phyloP scores from a whole-genome alignment of 2,113 vertebrate species.

The Phyllostomus hastatus region DNA sequence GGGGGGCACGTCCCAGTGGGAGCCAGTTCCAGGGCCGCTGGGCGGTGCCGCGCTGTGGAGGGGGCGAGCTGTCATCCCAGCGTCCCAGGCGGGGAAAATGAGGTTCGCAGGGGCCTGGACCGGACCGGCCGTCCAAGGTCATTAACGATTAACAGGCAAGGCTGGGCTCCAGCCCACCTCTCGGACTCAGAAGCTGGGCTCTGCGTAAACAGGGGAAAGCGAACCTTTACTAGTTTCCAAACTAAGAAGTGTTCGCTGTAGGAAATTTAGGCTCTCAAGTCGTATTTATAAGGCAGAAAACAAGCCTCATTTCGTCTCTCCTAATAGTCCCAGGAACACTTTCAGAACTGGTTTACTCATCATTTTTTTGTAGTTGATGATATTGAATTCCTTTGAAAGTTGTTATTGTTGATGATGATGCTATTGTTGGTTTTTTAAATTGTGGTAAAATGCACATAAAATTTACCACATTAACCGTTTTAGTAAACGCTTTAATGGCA shows the following conservation, averaged over 20 bases:
- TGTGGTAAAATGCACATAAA: neutral
- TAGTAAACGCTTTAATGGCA: neutral
- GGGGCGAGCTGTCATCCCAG: conserved; percentile 19
- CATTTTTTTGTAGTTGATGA: neutral
- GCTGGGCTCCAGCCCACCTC: neutral
- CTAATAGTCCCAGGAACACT: neutral
- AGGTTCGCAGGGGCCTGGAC: neutral
- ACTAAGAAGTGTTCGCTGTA: neutral
- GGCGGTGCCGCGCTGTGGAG: neutral
- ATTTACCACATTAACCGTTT: neutral
- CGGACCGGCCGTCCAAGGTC: neutral
- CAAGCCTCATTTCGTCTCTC: neutral
- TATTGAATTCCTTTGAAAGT: neutral
- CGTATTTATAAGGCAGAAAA: neutral
- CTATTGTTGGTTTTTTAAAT: neutral
- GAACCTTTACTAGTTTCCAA: neutral
- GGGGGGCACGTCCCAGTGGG: too few relatives aligned
- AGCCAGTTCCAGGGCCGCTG: conserved; percentile 40
- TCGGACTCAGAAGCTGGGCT: neutral
- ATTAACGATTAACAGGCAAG: neutral
- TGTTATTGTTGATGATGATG: neutral
- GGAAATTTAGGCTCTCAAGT: neutral
- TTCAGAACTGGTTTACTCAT: neutral
- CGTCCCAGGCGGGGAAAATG: neutral
- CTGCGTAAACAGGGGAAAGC: neutral